Conservation (phyloP, 2,888 invertebrate genomes). For the Drosophila nr. perissopoda region DNA sequence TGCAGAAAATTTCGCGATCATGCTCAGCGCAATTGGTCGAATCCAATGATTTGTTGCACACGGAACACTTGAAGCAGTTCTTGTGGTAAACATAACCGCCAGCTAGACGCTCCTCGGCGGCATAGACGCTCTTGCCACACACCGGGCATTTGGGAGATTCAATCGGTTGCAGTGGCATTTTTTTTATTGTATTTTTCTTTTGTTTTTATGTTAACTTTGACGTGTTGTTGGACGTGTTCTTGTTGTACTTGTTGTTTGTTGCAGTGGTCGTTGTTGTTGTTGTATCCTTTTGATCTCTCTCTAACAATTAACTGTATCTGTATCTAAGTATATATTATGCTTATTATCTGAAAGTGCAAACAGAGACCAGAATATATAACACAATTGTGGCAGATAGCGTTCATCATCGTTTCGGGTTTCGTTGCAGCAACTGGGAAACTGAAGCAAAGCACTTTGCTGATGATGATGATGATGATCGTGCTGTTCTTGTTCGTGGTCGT, state of each 20-base stretch:
- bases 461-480: constrained; percentile 11
- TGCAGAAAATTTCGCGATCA: constrained; percentile 73
- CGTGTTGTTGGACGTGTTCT: not conserved
- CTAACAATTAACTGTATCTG: constrained; percentile 50
- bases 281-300: constrained; percentile 40
- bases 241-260: not conserved
- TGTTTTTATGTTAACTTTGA: not conserved
- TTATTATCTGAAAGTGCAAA: constrained; percentile 76
- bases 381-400: constrained; percentile 33
- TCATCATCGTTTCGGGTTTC: constrained; percentile 39
- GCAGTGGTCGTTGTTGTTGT: not conserved
- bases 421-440: constrained; percentile 19
- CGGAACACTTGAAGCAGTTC: constrained; percentile 77
- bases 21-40: constrained; percentile 75
- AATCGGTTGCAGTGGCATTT: constrained; percentile 69
- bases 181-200: constrained; percentile 15
- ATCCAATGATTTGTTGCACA: constrained; percentile 77
- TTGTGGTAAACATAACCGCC: constrained; percentile 76
- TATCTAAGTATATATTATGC: constrained; percentile 60
- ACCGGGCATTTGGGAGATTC: constrained; percentile 74
- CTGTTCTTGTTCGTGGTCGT: not conserved
- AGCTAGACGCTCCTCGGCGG: constrained; percentile 71
- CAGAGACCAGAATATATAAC: constrained; percentile 59
- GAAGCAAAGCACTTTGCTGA: constrained; percentile 42
- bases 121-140: constrained; percentile 74